These are phyloP conservation scores for Colinus virginianus DNA, from an alignment of 2,113 vertebrate species.

Conservation along the genomic window DNA sequence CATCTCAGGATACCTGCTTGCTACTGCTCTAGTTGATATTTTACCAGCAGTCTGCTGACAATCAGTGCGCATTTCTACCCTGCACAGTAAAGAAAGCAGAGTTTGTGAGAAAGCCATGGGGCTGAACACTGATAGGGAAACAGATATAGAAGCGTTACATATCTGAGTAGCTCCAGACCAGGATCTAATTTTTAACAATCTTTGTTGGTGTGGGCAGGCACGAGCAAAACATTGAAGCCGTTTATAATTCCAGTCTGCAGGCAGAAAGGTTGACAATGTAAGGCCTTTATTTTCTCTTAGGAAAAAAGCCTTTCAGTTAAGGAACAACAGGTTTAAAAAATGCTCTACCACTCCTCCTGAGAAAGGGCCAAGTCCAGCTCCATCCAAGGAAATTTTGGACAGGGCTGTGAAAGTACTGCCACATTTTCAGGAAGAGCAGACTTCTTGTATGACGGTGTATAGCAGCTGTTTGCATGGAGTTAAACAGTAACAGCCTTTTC, in stretches of 20 bases:
- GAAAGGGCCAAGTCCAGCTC: background rate
- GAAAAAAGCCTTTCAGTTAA: background rate
- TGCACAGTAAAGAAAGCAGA: background rate
- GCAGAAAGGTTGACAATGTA: background rate
- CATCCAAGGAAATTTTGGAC: background rate
- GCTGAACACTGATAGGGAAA: background rate
- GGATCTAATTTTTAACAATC: constrained; percentile 1
- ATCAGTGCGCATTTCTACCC: background rate
- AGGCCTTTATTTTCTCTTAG: background rate
- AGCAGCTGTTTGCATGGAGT: background rate
- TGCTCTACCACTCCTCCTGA: background rate
- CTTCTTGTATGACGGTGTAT: background rate
- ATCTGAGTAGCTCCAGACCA: background rate
- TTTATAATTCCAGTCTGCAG: background rate
- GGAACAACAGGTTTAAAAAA: background rate
- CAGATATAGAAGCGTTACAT: background rate
- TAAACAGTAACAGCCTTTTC: background rate
- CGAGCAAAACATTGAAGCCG: background rate
- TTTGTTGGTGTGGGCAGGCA: background rate
- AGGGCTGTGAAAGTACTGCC: background rate
- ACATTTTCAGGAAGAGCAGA: background rate
- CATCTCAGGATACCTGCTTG: background rate
- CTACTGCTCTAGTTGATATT: background rate
- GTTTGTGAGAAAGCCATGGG: background rate
- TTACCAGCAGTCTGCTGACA: background rate